Evolutionary conservation across 2,113 vertebrate species (phyloP).

Genomic region (Spermophilus dauricus): DNA sequence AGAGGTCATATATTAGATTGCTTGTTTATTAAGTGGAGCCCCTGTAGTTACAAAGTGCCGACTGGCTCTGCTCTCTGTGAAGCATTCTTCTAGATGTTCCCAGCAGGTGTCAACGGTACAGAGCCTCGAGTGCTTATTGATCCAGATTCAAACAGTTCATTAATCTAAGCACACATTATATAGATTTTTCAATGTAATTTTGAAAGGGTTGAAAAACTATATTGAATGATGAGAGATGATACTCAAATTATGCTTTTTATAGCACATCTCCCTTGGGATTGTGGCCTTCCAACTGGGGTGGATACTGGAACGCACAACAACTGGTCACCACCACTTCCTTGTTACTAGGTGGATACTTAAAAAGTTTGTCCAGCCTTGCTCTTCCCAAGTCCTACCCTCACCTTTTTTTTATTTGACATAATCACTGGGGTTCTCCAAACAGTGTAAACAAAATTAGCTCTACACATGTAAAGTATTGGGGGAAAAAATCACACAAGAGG

Average conservation of each 20-base stretch:
- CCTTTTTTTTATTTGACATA: background rate
- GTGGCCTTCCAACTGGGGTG: conserved; percentile 70
- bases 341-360: background rate
- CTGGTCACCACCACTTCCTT: background rate
- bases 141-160: conserved; percentile 92
- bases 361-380: background rate
- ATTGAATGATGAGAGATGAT: conserved; percentile 92
- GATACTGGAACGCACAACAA: conserved; percentile 3
- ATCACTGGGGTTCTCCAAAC: background rate
- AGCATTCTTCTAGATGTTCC: conserved; percentile 87
- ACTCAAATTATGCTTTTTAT: conserved; percentile 90
- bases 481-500: background rate
- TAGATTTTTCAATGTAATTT: conserved; percentile 92
- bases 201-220: conserved; percentile 90
- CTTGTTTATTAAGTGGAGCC: conserved; percentile 91
- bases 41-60: conserved; percentile 87
- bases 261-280: conserved; percentile 78
- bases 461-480: background rate
- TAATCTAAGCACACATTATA: conserved; percentile 93
- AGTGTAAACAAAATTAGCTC: background rate
- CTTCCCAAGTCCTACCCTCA: background rate
- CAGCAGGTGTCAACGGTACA: conserved; percentile 90
- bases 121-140: conserved; percentile 90
- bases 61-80: conserved; percentile 86
- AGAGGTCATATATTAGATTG: conserved; percentile 89